phyloP scores from a whole-genome alignment of 1,140 invertebrate genomes.

The Solenopsis fugax region DNA sequence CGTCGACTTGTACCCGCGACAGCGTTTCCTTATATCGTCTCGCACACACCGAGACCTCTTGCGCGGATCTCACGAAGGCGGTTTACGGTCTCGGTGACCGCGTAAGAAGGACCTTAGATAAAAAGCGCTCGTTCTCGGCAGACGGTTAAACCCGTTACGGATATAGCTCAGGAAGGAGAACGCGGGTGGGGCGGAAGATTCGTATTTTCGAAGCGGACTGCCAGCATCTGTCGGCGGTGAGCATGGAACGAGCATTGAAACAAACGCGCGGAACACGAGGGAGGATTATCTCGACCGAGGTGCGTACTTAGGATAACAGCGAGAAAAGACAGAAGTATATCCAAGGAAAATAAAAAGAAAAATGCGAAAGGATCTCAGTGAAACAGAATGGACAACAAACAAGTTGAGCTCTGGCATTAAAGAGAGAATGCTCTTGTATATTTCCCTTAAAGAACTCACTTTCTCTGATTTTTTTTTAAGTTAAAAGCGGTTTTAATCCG shows the following conservation, averaged over 20 bases:
- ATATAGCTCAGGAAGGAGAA: conserved; percentile 73
- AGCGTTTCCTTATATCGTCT: conserved; percentile 43
- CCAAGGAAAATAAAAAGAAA: conserved; percentile 34
- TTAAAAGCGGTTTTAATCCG: background rate
- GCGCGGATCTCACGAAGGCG: conserved; percentile 42
- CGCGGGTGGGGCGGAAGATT: conserved; percentile 64
- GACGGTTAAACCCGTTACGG: conserved; percentile 76
- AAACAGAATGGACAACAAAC: conserved; percentile 33
- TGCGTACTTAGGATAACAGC: conserved; percentile 47
- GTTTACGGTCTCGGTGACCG: conserved; percentile 44
- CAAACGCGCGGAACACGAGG: conserved; percentile 42
- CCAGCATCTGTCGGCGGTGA: conserved; percentile 71
- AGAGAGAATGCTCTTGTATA: conserved; percentile 35
- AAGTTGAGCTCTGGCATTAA: conserved; percentile 40
- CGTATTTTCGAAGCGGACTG: conserved; percentile 76
- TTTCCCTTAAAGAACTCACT: background rate
- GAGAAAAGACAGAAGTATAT: conserved; percentile 38
- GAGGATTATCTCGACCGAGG: conserved; percentile 46
- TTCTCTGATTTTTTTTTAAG: conserved; percentile 4
- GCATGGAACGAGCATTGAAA: conserved; percentile 38
- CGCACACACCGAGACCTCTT: background rate
- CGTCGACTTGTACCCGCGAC: background rate
- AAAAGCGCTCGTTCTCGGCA: conserved; percentile 71
- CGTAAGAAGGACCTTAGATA: conserved; percentile 67
- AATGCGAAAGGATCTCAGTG: background rate